phyloP scores from a whole-genome alignment of 2,888 invertebrate genomes.

The Rhorus exstirpatorius region DNA sequence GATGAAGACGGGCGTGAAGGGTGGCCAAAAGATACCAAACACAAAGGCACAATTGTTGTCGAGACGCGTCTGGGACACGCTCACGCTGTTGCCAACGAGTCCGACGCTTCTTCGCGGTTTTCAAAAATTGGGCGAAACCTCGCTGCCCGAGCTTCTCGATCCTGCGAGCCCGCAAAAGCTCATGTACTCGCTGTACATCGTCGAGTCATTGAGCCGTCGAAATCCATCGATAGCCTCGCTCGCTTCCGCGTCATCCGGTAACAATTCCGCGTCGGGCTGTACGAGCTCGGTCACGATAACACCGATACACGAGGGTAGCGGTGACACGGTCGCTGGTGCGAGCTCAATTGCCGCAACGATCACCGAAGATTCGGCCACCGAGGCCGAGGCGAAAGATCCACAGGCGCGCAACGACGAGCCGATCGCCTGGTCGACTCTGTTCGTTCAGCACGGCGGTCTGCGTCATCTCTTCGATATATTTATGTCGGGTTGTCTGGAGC shows the following conservation, averaged over 20 bases:
- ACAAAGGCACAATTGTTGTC: conserved; percentile 95
- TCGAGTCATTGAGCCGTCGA: conserved; percentile 90
- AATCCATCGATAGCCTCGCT: conserved; percentile 69
- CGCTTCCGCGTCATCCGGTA: conserved; percentile 66
- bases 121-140: conserved; percentile 90
- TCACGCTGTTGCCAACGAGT: conserved; percentile 96
- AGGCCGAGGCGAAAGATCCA: not conserved
- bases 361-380: conserved; percentile 71
- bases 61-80: conserved; percentile 97
- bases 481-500: conserved; percentile 92
- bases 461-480: conserved; percentile 96
- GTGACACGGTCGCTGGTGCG: conserved; percentile 63
- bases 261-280: conserved; percentile 62
- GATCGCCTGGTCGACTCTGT: conserved; percentile 91
- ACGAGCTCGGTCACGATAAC: conserved; percentile 70
- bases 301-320: conserved; percentile 75
- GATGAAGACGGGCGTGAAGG: conserved; percentile 93
- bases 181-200: conserved; percentile 97
- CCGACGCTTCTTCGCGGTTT: conserved; percentile 94
- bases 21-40: conserved; percentile 91
- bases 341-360: conserved; percentile 69
- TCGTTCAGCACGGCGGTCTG: conserved; percentile 95
- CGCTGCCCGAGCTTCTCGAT: conserved; percentile 92
- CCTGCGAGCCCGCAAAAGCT: conserved; percentile 96
- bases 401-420: conserved; percentile 69